A percentile compares a stretch with the other conserved stretches of the same genome.
Evolutionary conservation across 1,140 invertebrate species (phyloP).

Genomic region (Drosophila tristis): DNA sequence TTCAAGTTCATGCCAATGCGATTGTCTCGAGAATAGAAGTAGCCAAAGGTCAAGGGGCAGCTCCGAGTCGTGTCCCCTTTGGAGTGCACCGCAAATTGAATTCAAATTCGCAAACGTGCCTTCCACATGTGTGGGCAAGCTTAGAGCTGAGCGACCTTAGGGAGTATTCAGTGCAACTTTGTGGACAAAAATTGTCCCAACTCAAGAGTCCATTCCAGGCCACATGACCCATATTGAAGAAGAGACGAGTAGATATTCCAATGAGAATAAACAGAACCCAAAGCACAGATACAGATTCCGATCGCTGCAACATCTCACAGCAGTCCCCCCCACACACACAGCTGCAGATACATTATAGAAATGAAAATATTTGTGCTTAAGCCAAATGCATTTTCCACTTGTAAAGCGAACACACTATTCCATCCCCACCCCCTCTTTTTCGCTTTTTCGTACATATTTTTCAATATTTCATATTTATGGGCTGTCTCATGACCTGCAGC

Average conservation of each 20-base stretch:
- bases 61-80: constrained; percentile 24
- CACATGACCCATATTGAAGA: not conserved
- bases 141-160: not conserved
- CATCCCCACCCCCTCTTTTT: no score
- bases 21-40: constrained; percentile 41
- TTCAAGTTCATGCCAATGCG: constrained; percentile 68
- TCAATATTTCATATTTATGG: constrained; percentile 65
- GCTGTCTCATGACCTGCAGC: constrained; percentile 75
- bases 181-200: no score
- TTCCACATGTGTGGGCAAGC: constrained; percentile 52
- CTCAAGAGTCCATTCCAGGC: no score
- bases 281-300: not conserved
- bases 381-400: constrained; percentile 59
- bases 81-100: constrained; percentile 70
- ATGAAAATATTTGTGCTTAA: constrained; percentile 11
- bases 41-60: constrained; percentile 54
- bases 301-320: constrained; percentile 24
- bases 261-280: constrained; percentile 3
- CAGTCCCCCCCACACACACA: constrained; percentile 1
- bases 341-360: constrained; percentile 19
- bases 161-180: no score
- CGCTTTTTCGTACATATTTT: constrained; percentile 40
- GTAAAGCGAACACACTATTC: constrained; percentile 1
- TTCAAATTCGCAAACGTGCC: constrained; percentile 74
- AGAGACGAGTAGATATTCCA: not conserved